Base-by-base conservation (phyloP, 2,797 vertebrate genomes). In the Tokudaia tokunoshimensis region DNA sequence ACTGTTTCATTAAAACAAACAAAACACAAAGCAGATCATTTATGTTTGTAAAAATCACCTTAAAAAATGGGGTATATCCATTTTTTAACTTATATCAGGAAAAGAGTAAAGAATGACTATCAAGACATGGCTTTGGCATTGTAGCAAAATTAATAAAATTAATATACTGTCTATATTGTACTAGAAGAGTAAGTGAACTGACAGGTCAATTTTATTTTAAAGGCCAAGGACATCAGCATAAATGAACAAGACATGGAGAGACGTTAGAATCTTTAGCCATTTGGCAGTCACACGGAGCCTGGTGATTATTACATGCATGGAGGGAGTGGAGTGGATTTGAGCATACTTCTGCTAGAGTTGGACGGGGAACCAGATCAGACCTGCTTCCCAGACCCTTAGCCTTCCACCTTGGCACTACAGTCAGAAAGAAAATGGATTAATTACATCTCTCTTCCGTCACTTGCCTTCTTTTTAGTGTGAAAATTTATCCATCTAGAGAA, bases 131-230 rank as follows among this genome's bases (percentile, higher is more conserved):
- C 3, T 95, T 94, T 79, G 84, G 83, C 84, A 3, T 47, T 61
- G 10, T 26, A 50, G 24, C 78, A 52, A 70, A 34, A 34, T 31
- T 13, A 85, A 29, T 88, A 72, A 91, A 83, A 34, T n/a, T n/a
- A n/a, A n/a, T n/a, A n/a, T n/a, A n/a, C 9, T 91, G 10, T 34
- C 26, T 63, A 37, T 29, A 50, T 44, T 92, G 19, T 52, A 87
- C 11, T 70, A 44, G 80, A 75, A 88, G 34, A 85, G 8, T 47
- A 95, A 89, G 74, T 44, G 13, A 24, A 86, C 11, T 92, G 22
- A 52, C 4, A 92, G 57, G 52, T 55, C 34, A 86, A 57, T 31
- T 83, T 95, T 96, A 81, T 88, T 93, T 91, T 91, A 89, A 89
- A 94, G 78, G 79, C 76, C 72, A 95, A 78, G 92, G 26, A 15